A percentile compares a stretch with the other conserved stretches of the same genome.
Evolutionary conservation across 2,113 vertebrate species (phyloP).

Genomic region (Falco punctatus): DNA sequence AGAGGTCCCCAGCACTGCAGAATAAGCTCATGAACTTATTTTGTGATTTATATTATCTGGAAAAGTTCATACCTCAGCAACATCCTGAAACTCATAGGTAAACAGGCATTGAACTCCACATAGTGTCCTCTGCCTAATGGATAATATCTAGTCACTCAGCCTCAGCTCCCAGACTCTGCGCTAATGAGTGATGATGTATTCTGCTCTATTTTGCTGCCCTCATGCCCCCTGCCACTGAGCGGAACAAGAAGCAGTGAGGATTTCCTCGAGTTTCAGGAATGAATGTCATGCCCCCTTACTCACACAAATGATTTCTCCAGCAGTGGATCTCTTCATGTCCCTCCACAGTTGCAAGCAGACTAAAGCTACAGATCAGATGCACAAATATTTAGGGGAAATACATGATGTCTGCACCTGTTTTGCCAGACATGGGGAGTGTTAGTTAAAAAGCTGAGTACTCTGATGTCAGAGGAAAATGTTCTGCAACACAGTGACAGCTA

Average conservation of each 20-base stretch:
- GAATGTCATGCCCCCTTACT: background rate
- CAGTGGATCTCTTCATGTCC: background rate
- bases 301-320: background rate
- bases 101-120: background rate
- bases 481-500: slow-evolving; percentile 25
- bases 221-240: background rate
- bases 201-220: background rate
- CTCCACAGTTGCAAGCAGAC: background rate
- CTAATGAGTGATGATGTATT: background rate
- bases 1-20: background rate
- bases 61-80: background rate
- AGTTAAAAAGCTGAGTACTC: slow-evolving; percentile 7
- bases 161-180: background rate
- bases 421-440: background rate
- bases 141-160: background rate
- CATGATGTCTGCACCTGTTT: background rate
- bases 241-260: background rate
- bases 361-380: background rate
- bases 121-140: background rate
- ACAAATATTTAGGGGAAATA: slow-evolving; percentile 38
- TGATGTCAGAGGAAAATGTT: slow-evolving; percentile 48
- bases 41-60: background rate
- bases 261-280: background rate
- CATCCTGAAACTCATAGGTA: background rate
- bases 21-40: background rate